Evolutionary conservation across 2,797 vertebrate genomes (phyloP), one percentile per base, ranked within the genome.

Genomic region (Danio jaintianensis): DNA sequence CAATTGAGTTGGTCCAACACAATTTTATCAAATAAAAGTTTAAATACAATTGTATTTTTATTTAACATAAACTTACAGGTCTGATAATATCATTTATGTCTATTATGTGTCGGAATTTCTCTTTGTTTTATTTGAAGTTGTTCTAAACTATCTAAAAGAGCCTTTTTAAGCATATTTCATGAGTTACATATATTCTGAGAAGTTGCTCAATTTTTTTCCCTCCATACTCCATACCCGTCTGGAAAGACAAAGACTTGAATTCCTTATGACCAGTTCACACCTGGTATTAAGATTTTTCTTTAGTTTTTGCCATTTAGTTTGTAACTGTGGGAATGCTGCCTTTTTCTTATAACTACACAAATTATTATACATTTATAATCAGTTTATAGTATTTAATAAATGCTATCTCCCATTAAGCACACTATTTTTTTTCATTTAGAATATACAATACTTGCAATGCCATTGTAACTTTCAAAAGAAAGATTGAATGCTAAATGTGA

Each of bases 401-500:
- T 43, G 7, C 16, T 4, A 10, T 38, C 22, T 75, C 20, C 42
- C 29, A 62, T 50, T 47, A 47, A 16, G 11, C 16, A 63, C 18
- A 62, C 45, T 20, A 1, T 50, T 75, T 13, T 48, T 13, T 48
- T 62, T 6, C 20, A 18, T 68, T 78, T 12, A 55, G 11, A 42
- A 70, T 29, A 18, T 68, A 48, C 11, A 56, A 22, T 0, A 8
- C 13, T 13, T 67, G 5, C 20, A 55, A 18, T 67, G 11, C 29
- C 42, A 56, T 40, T 67, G 20, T 67, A 77, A 77, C 11, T n/a
- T 55, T 15, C 38, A 66, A 36, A 40, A 48, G 55, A 71, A 55
- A 13, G n/a, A 38, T 43, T n/a, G n/a, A n/a, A n/a, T 64, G 38
- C 66, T 64, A 55, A 40, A 76, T 53, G 18, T 58, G 11, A 58